These are phyloP conservation scores for Malurus splendens DNA, from an alignment of 2,797 vertebrate genomes.

Conservation along the genomic window DNA sequence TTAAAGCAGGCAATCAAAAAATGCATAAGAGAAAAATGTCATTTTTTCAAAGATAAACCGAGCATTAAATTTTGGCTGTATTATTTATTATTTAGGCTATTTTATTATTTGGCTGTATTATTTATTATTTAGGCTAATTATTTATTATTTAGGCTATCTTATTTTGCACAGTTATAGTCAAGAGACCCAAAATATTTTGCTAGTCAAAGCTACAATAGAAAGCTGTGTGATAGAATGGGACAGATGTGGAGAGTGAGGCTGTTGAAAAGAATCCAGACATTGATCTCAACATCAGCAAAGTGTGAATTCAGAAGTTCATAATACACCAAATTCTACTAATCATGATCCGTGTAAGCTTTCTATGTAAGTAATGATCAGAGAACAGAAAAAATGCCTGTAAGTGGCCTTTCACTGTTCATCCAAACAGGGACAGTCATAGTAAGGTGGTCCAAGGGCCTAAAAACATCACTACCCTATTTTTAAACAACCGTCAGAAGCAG, in stretches of 20 bases:
- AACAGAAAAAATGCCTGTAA: neutral
- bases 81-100: neutral
- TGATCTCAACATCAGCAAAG: neutral
- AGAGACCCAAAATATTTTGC: neutral
- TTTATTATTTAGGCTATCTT: neutral
- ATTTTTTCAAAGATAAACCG: neutral
- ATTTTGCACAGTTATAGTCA: neutral
- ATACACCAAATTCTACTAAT: neutral
- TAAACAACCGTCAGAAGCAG: neutral
- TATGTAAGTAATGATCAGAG: neutral
- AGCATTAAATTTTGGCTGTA: neutral
- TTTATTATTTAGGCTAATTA: neutral
- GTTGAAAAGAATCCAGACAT: neutral
- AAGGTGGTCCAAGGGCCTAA: neutral
- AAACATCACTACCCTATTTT: neutral
- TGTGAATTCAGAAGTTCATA: neutral
- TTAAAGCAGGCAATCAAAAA: neutral
- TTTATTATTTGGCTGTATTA: neutral
- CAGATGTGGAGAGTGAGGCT: neutral
- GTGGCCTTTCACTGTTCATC: neutral
- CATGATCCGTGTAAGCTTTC: neutral
- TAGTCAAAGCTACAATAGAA: neutral
- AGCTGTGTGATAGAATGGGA: neutral
- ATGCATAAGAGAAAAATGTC: rapidly evolving
- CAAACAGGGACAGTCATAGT: neutral